Percentiles rank a stretch among this genome's conserved stretches.
phyloP scores from a whole-genome alignment of 2,113 vertebrate species.

The Chunga burmeisteri region DNA sequence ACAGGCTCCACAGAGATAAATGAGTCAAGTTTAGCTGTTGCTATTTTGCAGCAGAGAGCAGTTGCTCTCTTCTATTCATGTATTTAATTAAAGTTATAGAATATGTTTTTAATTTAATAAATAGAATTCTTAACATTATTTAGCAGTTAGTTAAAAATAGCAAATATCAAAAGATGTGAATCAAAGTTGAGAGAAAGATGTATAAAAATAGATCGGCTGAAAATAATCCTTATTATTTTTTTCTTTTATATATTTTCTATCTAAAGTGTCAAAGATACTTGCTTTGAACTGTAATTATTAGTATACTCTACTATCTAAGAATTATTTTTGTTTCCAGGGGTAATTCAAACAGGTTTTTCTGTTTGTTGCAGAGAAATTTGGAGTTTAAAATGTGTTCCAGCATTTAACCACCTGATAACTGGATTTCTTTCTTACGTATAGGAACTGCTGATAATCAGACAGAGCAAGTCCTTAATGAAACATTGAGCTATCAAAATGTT shows the following conservation, averaged over 20 bases:
- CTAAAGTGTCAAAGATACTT: neutral
- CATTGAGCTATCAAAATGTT: conserved; percentile 73
- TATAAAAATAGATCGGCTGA: neutral
- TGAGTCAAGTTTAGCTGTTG: neutral
- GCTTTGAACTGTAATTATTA: neutral
- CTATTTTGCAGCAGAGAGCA: neutral
- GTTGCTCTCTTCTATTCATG: neutral
- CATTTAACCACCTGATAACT: neutral
- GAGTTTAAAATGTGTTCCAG: neutral
- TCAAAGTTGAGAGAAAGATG: neutral
- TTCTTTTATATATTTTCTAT: neutral
- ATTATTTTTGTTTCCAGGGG: neutral
- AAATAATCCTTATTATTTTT: neutral
- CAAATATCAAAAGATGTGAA: neutral
- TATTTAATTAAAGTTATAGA: neutral
- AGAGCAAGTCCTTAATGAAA: conserved; percentile 37
- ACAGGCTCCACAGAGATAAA: neutral
- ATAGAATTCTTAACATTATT: neutral
- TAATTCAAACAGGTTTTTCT: neutral
- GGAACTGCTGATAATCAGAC: conserved; percentile 40
- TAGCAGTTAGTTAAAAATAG: neutral
- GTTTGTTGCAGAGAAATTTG: neutral
- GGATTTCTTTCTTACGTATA: conserved; percentile 22
- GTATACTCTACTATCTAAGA: neutral
- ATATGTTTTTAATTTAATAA: neutral